phyloP scores from a whole-genome alignment of 2,888 invertebrate genomes.

The Drosophila fulvimacula region DNA sequence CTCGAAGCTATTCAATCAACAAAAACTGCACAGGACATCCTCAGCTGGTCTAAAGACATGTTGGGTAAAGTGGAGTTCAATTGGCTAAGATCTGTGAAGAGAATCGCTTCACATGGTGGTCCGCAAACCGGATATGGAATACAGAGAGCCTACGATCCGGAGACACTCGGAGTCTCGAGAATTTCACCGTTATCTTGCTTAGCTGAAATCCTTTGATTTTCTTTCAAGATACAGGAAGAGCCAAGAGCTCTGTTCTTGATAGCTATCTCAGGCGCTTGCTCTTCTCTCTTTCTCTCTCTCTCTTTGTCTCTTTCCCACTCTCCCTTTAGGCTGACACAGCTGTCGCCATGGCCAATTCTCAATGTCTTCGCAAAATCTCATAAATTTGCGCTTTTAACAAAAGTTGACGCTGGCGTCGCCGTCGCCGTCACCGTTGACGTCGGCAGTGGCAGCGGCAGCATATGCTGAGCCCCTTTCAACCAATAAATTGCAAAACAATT shows the following conservation, averaged over 20 bases:
- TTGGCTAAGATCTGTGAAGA: neutral
- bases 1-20: neutral
- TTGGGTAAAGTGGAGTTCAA: neutral
- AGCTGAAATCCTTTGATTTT: slow-evolving; percentile 1
- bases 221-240: neutral
- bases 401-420: slow-evolving; percentile 16
- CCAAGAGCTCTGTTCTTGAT: slow-evolving; percentile 9
- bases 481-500: slow-evolving; percentile 80
- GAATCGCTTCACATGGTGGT: neutral
- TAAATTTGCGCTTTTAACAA: slow-evolving; percentile 60
- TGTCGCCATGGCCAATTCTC: slow-evolving; percentile 34
- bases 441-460: slow-evolving; percentile 23
- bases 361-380: slow-evolving; percentile 36
- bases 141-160: neutral
- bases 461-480: slow-evolving; percentile 57
- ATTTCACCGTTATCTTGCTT: neutral
- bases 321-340: slow-evolving; percentile 42
- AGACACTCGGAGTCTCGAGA: neutral
- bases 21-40: neutral
- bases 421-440: slow-evolving; percentile 20
- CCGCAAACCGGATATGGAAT: neutral
- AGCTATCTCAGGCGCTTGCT: slow-evolving; percentile 1
- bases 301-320: neutral
- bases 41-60: neutral
- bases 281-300: neutral